These are phyloP conservation scores for Colostygia pectinataria DNA, from an alignment of 2,888 invertebrate species.

Conservation along the genomic window DNA sequence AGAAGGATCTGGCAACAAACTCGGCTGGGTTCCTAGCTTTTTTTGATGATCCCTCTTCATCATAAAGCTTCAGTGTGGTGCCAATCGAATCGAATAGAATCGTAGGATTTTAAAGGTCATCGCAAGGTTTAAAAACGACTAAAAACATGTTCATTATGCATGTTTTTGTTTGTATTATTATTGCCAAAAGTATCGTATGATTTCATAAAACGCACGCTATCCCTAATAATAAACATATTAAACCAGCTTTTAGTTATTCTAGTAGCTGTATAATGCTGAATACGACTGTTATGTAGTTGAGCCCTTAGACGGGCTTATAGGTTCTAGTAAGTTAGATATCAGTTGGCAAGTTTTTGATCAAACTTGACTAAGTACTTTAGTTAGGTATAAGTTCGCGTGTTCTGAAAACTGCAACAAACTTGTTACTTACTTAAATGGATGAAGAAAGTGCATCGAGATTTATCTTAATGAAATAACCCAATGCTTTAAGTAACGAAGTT, in stretches of 20 bases:
- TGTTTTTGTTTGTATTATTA: no score
- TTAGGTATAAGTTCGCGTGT: conserved; percentile 48
- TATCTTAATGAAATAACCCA: conserved; percentile 39
- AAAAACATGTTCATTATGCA: no score
- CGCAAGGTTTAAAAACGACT: no score
- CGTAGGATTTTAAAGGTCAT: no score
- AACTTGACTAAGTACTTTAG: conserved; percentile 44
- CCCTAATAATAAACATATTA: not conserved
- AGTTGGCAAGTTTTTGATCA: conserved; percentile 46
- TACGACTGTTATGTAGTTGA: not conserved
- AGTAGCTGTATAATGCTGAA: not conserved
- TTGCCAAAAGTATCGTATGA: no score
- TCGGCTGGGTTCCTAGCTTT: no score
- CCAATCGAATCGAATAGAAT: no score
- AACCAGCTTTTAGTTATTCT: not conserved
- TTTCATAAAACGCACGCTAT: not conserved
- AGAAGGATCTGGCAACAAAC: no score
- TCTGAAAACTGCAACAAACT: conserved; percentile 49
- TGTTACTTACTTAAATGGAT: conserved; percentile 44
- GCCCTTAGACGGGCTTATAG: conserved; percentile 20
- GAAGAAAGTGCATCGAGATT: conserved; percentile 43
- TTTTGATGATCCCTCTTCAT: no score
- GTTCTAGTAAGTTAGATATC: conserved; percentile 38
- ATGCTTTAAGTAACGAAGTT: conserved; percentile 21
- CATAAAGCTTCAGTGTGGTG: no score